Percentiles rank a stretch among this genome's conserved stretches.
Conservation (phyloP, 2,888 invertebrate species). For the Arrhopalites spinosus region DNA sequence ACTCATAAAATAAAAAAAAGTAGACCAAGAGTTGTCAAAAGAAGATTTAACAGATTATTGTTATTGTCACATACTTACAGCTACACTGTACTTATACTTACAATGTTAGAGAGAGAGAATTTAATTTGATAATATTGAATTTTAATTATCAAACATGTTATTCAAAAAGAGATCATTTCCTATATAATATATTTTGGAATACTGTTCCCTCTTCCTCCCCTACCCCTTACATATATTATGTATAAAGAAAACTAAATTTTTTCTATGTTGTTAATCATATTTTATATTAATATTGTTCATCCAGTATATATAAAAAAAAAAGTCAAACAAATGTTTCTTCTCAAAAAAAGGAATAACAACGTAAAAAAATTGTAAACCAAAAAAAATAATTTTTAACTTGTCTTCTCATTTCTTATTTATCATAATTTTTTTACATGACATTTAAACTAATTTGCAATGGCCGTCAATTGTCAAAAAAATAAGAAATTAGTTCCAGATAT, state of each 20-base stretch:
- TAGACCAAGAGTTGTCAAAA: no score
- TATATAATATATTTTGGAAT: constrained; percentile 18
- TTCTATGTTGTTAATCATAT: not conserved
- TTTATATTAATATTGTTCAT: not conserved
- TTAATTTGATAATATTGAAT: not conserved
- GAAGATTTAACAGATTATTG: no score
- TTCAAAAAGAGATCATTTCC: no score
- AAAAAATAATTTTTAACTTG: not conserved
- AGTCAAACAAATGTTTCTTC: constrained; percentile 1
- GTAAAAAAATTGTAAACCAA: not conserved
- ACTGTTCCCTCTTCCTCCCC: constrained; percentile 9
- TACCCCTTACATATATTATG: no score
- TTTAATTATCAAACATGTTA: not conserved
- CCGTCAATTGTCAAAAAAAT: no score
- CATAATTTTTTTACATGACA: not conserved
- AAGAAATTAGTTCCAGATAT: no score
- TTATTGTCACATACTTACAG: no score
- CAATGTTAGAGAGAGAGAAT: not conserved
- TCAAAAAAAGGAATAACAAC: not conserved
- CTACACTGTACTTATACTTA: no score
- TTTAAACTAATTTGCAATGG: not conserved
- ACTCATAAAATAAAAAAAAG: no score
- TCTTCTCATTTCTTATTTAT: not conserved
- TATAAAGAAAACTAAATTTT: not conserved
- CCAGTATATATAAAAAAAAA: constrained; percentile 6